Base-by-base conservation (phyloP, 2,113 vertebrate genomes). In the Charina bottae region DNA sequence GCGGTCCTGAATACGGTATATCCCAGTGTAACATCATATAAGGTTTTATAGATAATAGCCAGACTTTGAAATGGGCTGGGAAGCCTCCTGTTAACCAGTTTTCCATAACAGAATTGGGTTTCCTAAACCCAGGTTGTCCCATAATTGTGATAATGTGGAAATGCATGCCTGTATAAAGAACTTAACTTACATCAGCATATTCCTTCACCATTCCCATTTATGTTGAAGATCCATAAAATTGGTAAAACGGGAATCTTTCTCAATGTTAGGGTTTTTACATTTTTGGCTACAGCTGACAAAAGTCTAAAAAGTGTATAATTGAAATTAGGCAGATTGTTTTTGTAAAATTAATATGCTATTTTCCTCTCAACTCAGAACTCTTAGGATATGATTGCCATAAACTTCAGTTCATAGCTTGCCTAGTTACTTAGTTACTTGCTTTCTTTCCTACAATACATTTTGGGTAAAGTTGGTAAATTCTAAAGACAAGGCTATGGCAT, bases 371-470 rank as follows among this genome's bases (percentile, higher is more conserved):
- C 37, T 19, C 86, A 90, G 87, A 54, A 15, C 64, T 92, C 64
- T 90, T 72, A 68, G 84, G 54, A 90, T 92, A 87, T 90, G 78
- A 91, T 42, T 91, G 37, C 28, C 91, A 89, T 83, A 84, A 11
- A 92, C 78, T 7, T 84, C 12, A 26, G 17, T 78, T 83, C 85
- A n/a, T 49, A 89, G 23, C 26, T 72, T 0, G 42, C 91, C 21
- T 78, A 78, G 6, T 78, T 78, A 4, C 4, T 49, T 96, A 56
- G 5, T 62, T 88, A 4, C 12, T 15, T 93, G 8, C 72, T 93
- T 84, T 60, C 89, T 0, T 91, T 64, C 49, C 85, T 78, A 37
- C 10, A 68, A 28, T 49, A 90, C 56, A 0, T 0, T 84, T 72
- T 86, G 15, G 33, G 23, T 91, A 54, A 86, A 83, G n/a, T 33